Evolutionary conservation across 37 sponge, comb jelly and placozoan species (phyloP).

Genomic region (Halichondria panicea): DNA sequence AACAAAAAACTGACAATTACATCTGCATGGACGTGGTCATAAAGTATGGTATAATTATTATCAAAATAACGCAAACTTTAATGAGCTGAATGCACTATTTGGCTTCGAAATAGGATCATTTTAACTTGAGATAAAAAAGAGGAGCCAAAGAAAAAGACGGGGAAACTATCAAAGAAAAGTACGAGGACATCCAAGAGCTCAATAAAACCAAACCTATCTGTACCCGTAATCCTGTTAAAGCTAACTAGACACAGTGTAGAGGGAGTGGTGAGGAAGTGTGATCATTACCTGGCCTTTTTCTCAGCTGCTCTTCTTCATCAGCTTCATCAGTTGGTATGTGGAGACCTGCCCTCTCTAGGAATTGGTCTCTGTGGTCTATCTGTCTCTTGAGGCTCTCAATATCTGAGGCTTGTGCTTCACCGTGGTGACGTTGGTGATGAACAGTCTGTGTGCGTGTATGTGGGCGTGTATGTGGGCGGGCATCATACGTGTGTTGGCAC

Average conservation of each 20-base stretch:
- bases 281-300: not conserved
- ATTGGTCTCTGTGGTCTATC: conserved; percentile 49
- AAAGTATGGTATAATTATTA: too few relatives aligned
- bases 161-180: conserved; percentile 95
- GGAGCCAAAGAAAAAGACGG: conserved; percentile 83
- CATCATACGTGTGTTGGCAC: too few relatives aligned
- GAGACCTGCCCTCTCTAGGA: conserved; percentile 58
- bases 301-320: conserved; percentile 35
- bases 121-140: conserved; percentile 56
- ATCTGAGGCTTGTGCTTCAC: not conserved
- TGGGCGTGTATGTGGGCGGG: not conserved
- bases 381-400: conserved; percentile 39
- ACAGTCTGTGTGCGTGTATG: conserved; percentile 3
- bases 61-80: too few relatives aligned
- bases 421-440: conserved; percentile 7
- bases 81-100: too few relatives aligned
- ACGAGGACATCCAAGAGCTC: conserved; percentile 94
- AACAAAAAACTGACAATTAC: too few relatives aligned
- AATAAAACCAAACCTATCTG: conserved; percentile 99
- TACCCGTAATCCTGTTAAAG: conserved; percentile 98
- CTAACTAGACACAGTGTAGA: not conserved
- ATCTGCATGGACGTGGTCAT: too few relatives aligned
- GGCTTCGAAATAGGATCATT: too few relatives aligned
- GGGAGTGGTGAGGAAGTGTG: not conserved
- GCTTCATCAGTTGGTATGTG: conserved; percentile 48